Percentiles rank a stretch among this genome's conserved stretches.
Conservation (phyloP, 2,113 vertebrate genomes). For the Entomyzon cyanotis region DNA sequence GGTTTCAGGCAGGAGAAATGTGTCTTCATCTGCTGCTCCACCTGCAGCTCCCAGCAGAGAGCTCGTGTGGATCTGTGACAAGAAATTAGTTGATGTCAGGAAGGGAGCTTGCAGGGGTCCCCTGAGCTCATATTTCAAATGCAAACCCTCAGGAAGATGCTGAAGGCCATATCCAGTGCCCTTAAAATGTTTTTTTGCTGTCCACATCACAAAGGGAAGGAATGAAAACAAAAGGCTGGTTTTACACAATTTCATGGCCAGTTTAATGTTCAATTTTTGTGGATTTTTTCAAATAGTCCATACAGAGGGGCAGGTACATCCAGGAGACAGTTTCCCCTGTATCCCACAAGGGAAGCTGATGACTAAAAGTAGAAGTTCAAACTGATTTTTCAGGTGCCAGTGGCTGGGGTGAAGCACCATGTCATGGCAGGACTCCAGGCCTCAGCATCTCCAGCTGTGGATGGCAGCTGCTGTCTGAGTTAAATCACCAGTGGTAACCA, state of each 20-base stretch:
- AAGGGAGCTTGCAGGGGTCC: neutral
- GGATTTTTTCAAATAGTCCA: neutral
- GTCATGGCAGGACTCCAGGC: neutral
- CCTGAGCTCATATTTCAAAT: neutral
- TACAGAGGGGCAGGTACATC: neutral
- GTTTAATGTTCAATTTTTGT: neutral
- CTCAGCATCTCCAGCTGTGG: neutral
- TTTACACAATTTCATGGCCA: neutral
- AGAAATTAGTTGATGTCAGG: neutral
- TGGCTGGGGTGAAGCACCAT: neutral
- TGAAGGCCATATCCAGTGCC: neutral
- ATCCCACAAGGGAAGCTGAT: neutral
- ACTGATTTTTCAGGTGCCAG: neutral
- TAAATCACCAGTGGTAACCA: neutral
- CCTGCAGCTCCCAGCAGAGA: constrained; percentile 89
- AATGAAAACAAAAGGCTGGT: neutral
- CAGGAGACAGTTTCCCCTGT: neutral
- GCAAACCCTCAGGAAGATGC: neutral
- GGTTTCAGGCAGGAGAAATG: constrained; percentile 82
- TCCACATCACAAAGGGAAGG: neutral
- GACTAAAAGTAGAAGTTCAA: neutral
- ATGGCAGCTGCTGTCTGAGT: neutral
- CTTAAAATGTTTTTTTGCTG: neutral
- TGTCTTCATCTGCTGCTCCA: constrained; percentile 84
- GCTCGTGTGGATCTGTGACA: constrained; percentile 86